Percentiles rank a stretch among this genome's conserved stretches.
Evolutionary conservation across 2,888 invertebrate genomes (phyloP).

Genomic region (Neoitamus cyanurus): DNA sequence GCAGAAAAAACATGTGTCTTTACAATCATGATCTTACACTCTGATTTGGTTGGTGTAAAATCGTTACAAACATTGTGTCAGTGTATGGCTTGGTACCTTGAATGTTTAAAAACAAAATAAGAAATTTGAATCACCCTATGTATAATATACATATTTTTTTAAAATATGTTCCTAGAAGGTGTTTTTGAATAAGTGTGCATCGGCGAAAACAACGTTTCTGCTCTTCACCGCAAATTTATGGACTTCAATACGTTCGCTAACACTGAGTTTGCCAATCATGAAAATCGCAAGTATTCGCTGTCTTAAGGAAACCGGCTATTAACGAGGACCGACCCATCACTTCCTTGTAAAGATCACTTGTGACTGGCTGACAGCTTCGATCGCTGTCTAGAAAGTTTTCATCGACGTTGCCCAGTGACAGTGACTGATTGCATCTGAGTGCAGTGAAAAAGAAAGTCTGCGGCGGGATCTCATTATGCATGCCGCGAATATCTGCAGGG

Average conservation of each 20-base stretch:
- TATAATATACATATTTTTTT: no score
- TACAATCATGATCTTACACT: no score
- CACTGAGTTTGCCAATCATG: not conserved
- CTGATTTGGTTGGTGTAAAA: no score
- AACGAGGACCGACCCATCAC: not conserved
- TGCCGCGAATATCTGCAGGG: not conserved
- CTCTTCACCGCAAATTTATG: not conserved
- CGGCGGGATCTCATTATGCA: not conserved
- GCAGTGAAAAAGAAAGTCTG: slow-evolving; percentile 23
- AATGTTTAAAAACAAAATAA: no score
- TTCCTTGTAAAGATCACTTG: not conserved
- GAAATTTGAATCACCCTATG: no score
- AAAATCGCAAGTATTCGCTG: not conserved
- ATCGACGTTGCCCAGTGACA: not conserved
- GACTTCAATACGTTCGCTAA: not conserved
- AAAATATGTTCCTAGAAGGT: no score
- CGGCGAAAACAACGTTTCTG: no score
- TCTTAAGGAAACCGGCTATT: not conserved
- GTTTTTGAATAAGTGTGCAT: no score
- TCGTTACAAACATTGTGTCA: no score
- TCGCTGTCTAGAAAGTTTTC: slow-evolving; percentile 13
- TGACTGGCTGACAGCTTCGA: not conserved
- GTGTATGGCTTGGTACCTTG: no score
- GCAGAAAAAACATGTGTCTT: no score
- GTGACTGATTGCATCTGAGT: not conserved